phyloP scores from a whole-genome alignment of 2,797 vertebrate genomes.

The Acrossocheilus fasciatus region DNA sequence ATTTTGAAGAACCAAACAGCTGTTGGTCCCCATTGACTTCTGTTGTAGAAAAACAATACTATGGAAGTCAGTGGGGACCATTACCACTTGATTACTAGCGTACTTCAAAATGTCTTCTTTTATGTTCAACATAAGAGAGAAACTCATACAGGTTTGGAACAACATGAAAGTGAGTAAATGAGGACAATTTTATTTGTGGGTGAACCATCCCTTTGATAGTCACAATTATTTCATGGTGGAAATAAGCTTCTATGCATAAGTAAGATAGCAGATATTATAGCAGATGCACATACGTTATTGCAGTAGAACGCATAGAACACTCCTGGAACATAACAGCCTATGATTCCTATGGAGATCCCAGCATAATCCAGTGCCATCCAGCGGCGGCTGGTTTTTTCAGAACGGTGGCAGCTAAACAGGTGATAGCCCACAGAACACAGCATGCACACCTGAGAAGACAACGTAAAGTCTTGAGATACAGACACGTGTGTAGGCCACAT shows the following conservation, averaged over 20 bases:
- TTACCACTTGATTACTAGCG: background rate
- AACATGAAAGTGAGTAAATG: background rate
- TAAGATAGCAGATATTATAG: too few relatives aligned
- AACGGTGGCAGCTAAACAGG: conserved; percentile 95
- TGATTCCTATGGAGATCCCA: conserved; percentile 91
- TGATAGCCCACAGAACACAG: conserved; percentile 95
- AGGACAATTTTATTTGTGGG: background rate
- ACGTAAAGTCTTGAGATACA: background rate
- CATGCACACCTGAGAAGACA: conserved; percentile 88
- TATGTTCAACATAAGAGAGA: background rate
- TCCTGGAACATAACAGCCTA: conserved; percentile 96
- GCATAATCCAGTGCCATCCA: conserved; percentile 97
- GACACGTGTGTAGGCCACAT: background rate
- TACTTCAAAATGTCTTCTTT: background rate
- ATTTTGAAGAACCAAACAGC: background rate
- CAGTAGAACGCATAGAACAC: conserved; percentile 98
- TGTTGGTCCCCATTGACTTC: background rate
- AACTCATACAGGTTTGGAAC: background rate
- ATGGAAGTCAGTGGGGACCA: background rate
- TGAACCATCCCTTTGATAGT: background rate
- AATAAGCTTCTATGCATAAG: background rate
- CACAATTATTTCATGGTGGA: background rate
- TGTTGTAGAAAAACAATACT: background rate
- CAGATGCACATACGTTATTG: conserved; percentile 84
- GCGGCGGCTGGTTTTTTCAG: conserved; percentile 92